Conservation (phyloP, 2,113 vertebrate genomes). For the Salvelinus alpinus region DNA sequence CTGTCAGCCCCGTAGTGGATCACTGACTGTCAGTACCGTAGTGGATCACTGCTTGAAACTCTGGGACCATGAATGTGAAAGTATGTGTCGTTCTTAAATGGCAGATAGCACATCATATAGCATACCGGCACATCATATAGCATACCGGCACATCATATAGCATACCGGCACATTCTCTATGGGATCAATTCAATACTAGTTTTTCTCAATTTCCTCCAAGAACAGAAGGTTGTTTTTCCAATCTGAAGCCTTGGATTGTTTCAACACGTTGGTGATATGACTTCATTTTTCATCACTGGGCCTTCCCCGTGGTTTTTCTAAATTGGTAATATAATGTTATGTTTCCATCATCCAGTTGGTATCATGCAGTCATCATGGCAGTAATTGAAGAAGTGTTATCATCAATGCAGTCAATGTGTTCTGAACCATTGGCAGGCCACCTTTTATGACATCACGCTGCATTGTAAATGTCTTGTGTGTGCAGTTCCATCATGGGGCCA, state of each 20-base stretch:
- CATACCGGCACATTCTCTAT: too few species aligned
- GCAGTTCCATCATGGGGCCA: slow-evolving; percentile 69
- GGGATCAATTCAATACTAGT: too few species aligned
- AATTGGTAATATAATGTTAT: slow-evolving; percentile 34
- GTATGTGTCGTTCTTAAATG: neutral
- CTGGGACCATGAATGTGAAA: neutral
- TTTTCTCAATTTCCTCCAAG: neutral
- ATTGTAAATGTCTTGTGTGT: slow-evolving; percentile 71
- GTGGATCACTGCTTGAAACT: neutral
- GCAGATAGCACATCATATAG: too few species aligned
- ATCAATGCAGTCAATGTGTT: slow-evolving; percentile 62
- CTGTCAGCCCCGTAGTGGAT: too few species aligned
- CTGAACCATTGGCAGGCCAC: slow-evolving; percentile 68
- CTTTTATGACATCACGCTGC: slow-evolving; percentile 69
- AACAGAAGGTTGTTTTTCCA: neutral
- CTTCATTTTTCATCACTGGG: too few species aligned
- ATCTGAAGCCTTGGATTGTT: neutral
- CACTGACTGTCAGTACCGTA: too few species aligned
- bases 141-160: too few species aligned
- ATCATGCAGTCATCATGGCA: slow-evolving; percentile 55
- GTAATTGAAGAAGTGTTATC: slow-evolving; percentile 67
- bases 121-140: too few species aligned
- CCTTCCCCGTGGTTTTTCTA: slow-evolving; percentile 3
- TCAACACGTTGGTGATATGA: neutral
- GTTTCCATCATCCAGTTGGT: slow-evolving; percentile 63